Evolutionary conservation across 2,797 vertebrate species (phyloP), one percentile per base, ranked within the genome.

Genomic region (Aulostomus chinensis): DNA sequence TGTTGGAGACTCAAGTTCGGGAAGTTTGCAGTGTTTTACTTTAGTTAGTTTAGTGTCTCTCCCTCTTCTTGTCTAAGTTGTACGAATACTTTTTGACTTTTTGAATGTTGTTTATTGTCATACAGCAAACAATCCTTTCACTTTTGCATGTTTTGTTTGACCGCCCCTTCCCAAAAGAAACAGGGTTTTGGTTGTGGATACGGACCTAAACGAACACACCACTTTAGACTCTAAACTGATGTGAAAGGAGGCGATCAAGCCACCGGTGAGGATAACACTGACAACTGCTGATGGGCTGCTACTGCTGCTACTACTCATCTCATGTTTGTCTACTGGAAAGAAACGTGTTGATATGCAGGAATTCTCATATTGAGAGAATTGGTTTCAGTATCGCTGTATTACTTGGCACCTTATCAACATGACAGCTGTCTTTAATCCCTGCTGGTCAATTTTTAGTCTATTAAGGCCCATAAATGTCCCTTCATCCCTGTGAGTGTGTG

Each of bases 191-290:
- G 31, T 63, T 49, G 45, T 71, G 43, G 34, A 38, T n/a, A 30
- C 1, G 16, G 31, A 61, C 46, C 30, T 74, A 58, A 68, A 48
- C 54, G 71, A 65, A 72, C 64, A 48, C 67, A 49, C 42, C 54
- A 73, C 74, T 73, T 85, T 73, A 58, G 15, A 46, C 18, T 39
- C 21, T 3, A 11, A 29, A 39, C 52, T 31, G 25, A 68, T 38
- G 40, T 54, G 33, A 70, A 39, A 51, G 24, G 3, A 13, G 30
- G 36, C 13, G 20, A 28, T n/a, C n/a, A n/a, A n/a, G 6, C 4
- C 24, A 25, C 24, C 24, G 6, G 24, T 25, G 24, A 25, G 24
- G 9, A 25, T 5, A 25, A 5, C 24, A 5, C n/a, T n/a, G n/a
- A n/a, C n/a, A n/a, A n/a, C n/a, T n/a, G n/a, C n/a, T n/a, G n/a